Conservation (phyloP, 2,888 invertebrate genomes). For the Cerceris rybyensis region DNA sequence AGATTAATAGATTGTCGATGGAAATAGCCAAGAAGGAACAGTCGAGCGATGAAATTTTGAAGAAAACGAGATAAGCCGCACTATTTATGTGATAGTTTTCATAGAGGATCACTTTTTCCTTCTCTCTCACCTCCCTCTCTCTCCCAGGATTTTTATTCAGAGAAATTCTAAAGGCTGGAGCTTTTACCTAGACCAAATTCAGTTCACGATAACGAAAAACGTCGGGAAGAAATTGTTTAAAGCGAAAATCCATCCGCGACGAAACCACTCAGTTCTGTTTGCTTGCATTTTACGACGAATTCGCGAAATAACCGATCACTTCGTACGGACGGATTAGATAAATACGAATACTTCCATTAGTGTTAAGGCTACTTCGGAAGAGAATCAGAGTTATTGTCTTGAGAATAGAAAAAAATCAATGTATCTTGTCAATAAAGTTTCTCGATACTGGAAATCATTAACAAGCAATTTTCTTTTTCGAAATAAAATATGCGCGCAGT, state of each 20-base stretch:
- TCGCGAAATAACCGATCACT: slow-evolving; percentile 33
- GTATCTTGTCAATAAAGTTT: slow-evolving; percentile 6
- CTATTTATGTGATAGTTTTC: slow-evolving; percentile 39
- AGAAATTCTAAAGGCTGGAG: slow-evolving; percentile 35
- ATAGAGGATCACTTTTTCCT: slow-evolving; percentile 24
- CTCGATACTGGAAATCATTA: slow-evolving; percentile 30
- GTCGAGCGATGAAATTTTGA: slow-evolving; percentile 24
- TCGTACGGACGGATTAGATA: slow-evolving; percentile 22
- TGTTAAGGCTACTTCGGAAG: slow-evolving; percentile 14
- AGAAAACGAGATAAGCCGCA: slow-evolving; percentile 20
- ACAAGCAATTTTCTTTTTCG: slow-evolving; percentile 27
- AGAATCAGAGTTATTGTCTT: slow-evolving; percentile 40
- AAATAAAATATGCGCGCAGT: slow-evolving; percentile 48
- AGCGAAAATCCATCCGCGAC: slow-evolving; percentile 14
- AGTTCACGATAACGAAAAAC: slow-evolving; percentile 34
- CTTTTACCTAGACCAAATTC: slow-evolving; percentile 33
- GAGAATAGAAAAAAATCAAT: slow-evolving; percentile 23
- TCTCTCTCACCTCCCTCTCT: not conserved
- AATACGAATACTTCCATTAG: slow-evolving; percentile 29
- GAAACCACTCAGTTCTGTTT: slow-evolving; percentile 22
- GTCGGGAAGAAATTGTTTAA: slow-evolving; percentile 31
- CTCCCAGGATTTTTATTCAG: slow-evolving; percentile 25
- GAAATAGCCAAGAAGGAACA: slow-evolving; percentile 35
- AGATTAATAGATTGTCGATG: slow-evolving; percentile 26
- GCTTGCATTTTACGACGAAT: not conserved